phyloP scores from a whole-genome alignment of 2,113 vertebrate species.

The rabbit (Oryctolagus cuniculus) region mOryCun1.1 NC_091436.1:114753501-114754000 shows the following conservation, averaged over 20 bases:
- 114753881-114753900: slow-evolving; percentile 51
- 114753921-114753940: slow-evolving; percentile 41
- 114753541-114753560: neutral
- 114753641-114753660: neutral
- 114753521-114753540: neutral
- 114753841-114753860: slow-evolving; percentile 63
- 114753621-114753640: neutral
- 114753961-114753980: neutral
- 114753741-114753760: neutral
- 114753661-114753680: neutral
- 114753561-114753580: slow-evolving; percentile 10
- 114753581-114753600: slow-evolving; percentile 10
- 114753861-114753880: slow-evolving; percentile 46
- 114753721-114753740: neutral
- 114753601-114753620: neutral
- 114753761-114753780: slow-evolving; percentile 23
- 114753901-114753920: slow-evolving; percentile 15
- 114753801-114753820: slow-evolving; percentile 2
- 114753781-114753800: slow-evolving; percentile 58
- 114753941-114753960: slow-evolving; percentile 43
- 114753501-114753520: neutral
- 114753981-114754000: neutral
- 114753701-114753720: neutral
- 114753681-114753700: neutral
- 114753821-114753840: slow-evolving; percentile 57